phyloP scores from a whole-genome alignment of 2,797 vertebrate genomes.

The Carcharodon carcharias region DNA sequence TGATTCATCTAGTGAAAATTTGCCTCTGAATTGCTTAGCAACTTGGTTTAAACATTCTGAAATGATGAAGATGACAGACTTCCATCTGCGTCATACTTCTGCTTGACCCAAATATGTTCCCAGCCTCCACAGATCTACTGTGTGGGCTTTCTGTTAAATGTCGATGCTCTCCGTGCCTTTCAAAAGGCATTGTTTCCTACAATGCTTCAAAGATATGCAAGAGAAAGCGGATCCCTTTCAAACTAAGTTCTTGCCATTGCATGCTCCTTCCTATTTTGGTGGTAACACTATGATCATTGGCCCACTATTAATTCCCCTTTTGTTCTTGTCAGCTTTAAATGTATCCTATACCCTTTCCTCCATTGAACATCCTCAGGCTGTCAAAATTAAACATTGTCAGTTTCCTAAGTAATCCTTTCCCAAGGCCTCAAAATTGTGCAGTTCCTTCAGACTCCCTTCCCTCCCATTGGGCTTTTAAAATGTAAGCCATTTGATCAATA shows the following conservation, averaged over 20 bases:
- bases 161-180: background rate
- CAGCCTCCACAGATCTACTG: background rate
- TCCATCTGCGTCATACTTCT: background rate
- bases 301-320: background rate
- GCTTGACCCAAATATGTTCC: background rate
- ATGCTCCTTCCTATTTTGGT: background rate
- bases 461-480: background rate
- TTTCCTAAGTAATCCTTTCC: background rate
- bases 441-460: background rate
- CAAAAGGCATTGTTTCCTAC: background rate
- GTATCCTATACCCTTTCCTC: background rate
- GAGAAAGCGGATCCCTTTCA: background rate
- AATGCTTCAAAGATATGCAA: background rate
- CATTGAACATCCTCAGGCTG: background rate
- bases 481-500: background rate
- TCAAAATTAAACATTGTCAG: background rate
- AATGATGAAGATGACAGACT: background rate
- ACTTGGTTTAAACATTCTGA: background rate
- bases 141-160: background rate
- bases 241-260: background rate
- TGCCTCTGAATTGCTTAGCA: background rate
- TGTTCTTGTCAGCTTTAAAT: background rate
- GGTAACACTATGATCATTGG: background rate
- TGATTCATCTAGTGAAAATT: background rate
- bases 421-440: background rate